These are phyloP conservation scores for Himalopsyche anomala DNA, from an alignment of 2,888 invertebrate species.

Conservation along the genomic window DNA sequence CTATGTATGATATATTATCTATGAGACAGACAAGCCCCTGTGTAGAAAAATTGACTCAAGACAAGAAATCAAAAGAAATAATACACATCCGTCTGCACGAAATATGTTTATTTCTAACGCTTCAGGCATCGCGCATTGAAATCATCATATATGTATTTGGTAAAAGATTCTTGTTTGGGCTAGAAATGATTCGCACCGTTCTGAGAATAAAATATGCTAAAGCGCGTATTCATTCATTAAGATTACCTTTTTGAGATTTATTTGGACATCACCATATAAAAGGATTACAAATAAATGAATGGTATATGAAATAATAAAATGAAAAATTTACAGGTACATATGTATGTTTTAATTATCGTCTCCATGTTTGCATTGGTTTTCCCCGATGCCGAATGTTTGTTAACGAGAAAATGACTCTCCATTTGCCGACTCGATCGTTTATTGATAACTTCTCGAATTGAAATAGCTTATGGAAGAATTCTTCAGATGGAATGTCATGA, in stretches of 20 bases:
- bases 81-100: too few relatives aligned
- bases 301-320: slow-evolving; percentile 5
- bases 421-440: neutral
- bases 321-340: neutral
- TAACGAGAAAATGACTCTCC: slow-evolving; percentile 8
- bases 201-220: neutral
- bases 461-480: neutral
- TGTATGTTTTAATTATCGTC: neutral
- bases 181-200: neutral
- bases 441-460: slow-evolving; percentile 11
- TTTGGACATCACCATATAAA: neutral
- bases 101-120: too few relatives aligned
- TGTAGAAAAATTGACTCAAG: too few relatives aligned
- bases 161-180: too few relatives aligned
- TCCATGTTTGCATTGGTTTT: neutral
- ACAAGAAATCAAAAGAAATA: too few relatives aligned
- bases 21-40: too few relatives aligned
- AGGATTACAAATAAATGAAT: neutral
- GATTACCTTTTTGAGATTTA: neutral
- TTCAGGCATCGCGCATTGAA: too few relatives aligned
- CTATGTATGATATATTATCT: too few relatives aligned
- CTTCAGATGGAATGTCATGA: neutral
- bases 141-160: too few relatives aligned
- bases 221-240: neutral
- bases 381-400: neutral